phyloP scores from a whole-genome alignment of 2,888 invertebrate species.

The Frankliniella intonsa region DNA sequence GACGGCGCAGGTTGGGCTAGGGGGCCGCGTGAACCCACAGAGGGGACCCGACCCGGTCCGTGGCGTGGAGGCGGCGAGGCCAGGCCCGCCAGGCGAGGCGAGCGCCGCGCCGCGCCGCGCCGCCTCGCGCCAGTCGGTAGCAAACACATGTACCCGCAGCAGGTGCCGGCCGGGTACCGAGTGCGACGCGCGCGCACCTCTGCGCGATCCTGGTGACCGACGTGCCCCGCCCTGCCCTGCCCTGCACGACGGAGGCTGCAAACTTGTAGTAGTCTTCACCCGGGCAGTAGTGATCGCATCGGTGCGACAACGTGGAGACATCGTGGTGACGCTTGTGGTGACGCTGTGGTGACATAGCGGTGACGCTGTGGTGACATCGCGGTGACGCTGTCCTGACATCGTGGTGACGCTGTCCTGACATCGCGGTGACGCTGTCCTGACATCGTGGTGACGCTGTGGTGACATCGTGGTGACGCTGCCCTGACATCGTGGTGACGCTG shows the following conservation, averaged over 20 bases:
- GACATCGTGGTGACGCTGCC: background rate
- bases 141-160: background rate
- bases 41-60: background rate
- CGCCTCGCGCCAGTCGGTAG: background rate
- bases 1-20: background rate
- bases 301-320: background rate
- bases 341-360: background rate
- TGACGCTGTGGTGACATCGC: background rate
- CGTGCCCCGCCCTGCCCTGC: background rate
- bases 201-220: background rate
- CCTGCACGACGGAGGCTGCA: background rate
- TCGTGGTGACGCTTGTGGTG: background rate
- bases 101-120: background rate
- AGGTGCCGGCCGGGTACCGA: background rate
- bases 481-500: background rate
- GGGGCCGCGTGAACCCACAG: no score
- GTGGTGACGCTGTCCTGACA: background rate
- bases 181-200: background rate
- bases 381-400: background rate
- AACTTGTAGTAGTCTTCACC: background rate
- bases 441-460: background rate
- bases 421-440: background rate
- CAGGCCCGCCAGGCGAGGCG: background rate
- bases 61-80: background rate
- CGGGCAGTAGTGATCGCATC: background rate